A percentile compares a stretch with the other conserved stretches of the same genome.
Evolutionary conservation across 1,140 invertebrate genomes (phyloP).

Genomic region (Drosophila ananassae): DNA sequence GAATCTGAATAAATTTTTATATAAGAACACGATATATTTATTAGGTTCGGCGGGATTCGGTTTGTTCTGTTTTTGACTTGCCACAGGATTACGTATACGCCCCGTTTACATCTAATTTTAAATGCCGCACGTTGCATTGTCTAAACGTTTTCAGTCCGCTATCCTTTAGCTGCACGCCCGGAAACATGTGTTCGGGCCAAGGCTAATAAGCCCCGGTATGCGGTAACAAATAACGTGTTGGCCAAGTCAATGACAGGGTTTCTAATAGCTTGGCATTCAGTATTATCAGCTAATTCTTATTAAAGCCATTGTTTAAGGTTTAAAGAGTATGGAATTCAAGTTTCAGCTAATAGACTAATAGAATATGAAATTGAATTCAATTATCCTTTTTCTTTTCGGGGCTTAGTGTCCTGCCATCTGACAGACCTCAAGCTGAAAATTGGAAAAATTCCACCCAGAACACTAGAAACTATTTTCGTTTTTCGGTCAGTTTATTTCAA

Average conservation of each 20-base stretch:
- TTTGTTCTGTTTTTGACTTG: constrained; percentile 43
- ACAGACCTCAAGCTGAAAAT: background rate
- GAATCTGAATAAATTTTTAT: constrained; percentile 18
- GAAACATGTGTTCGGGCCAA: constrained; percentile 35
- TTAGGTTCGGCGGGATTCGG: background rate
- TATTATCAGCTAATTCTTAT: background rate
- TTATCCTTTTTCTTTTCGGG: too few species aligned
- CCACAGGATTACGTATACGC: constrained; percentile 37
- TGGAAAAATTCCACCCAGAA: constrained; percentile 3
- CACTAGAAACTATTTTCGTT: constrained; percentile 32
- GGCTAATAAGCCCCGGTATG: constrained; percentile 13
- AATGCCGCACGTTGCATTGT: constrained; percentile 47
- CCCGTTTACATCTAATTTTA: constrained; percentile 44
- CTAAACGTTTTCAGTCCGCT: constrained; percentile 2
- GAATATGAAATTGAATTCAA: too few species aligned
- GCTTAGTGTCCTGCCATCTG: too few species aligned
- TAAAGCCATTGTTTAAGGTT: background rate
- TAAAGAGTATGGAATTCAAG: background rate
- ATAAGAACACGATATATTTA: constrained; percentile 39
- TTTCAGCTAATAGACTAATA: too few species aligned
- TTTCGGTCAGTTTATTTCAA: constrained; percentile 38
- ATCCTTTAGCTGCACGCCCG: constrained; percentile 30
- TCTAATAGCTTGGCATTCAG: background rate
- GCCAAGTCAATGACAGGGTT: background rate
- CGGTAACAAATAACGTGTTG: background rate